Percentiles rank a stretch among this genome's conserved stretches.
Conservation (phyloP, 2,797 vertebrate species). For the Pseudotriccus pelzelni region DNA sequence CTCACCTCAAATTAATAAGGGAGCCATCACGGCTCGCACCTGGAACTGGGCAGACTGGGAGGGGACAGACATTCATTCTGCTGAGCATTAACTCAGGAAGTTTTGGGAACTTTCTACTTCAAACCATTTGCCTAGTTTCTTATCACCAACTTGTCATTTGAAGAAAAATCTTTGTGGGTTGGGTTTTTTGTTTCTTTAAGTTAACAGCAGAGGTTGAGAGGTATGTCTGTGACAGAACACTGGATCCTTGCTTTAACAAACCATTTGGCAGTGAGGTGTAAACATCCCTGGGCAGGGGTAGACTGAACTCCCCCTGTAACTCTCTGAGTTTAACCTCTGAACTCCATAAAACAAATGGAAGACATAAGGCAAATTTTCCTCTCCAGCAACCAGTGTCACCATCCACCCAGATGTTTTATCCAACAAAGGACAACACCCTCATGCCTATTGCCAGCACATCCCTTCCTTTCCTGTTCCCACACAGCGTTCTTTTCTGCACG, state of each 20-base stretch:
- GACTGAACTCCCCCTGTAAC: background rate
- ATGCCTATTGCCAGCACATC: background rate
- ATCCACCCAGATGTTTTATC: background rate
- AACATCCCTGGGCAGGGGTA: background rate
- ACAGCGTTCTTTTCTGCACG: background rate
- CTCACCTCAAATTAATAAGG: background rate
- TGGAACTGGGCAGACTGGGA: background rate
- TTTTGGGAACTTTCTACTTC: background rate
- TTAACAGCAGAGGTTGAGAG: background rate
- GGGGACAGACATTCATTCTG: background rate
- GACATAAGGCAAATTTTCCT: background rate
- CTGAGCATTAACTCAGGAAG: background rate
- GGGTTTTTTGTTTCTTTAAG: background rate
- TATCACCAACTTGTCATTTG: background rate
- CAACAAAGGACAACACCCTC: background rate
- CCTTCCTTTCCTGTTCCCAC: background rate
- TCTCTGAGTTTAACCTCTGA: background rate
- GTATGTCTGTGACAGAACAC: background rate
- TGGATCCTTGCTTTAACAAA: background rate
- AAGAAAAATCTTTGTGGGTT: background rate
- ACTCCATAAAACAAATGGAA: background rate
- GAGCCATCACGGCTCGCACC: background rate
- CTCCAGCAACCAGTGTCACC: accelerated
- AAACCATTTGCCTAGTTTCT: background rate
- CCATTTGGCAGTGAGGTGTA: background rate